Evolutionary conservation across 2,888 invertebrate species (phyloP).

Genomic region (Galerucella calmariensis): DNA sequence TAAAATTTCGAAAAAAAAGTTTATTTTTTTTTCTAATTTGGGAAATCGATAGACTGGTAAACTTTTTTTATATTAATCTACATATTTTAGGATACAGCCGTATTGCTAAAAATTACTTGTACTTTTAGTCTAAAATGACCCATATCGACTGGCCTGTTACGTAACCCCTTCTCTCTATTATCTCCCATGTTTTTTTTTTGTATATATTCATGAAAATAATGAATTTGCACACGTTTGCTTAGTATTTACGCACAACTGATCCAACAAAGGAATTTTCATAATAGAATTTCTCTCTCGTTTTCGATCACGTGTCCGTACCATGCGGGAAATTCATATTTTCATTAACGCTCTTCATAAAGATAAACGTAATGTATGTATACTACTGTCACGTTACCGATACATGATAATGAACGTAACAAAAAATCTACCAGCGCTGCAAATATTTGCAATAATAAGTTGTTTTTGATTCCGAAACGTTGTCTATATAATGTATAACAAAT

Average conservation of each 20-base stretch:
- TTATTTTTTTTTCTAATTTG: no score
- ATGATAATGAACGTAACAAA: background rate
- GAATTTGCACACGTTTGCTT: background rate
- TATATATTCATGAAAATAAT: background rate
- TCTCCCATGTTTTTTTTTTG: background rate
- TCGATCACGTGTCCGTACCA: background rate
- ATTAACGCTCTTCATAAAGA: background rate
- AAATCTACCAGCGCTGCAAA: background rate
- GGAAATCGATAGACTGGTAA: no score
- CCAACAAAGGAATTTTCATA: background rate
- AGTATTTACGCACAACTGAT: background rate
- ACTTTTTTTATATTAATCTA: no score
- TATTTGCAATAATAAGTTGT: conserved; percentile 2
- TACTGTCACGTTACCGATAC: background rate
- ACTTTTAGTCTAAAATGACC: no score
- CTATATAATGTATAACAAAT: conserved; percentile 1
- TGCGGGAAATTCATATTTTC: background rate
- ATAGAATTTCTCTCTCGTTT: background rate
- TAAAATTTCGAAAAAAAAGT: no score
- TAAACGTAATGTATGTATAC: background rate
- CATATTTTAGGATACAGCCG: no score
- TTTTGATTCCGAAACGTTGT: background rate
- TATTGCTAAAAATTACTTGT: no score
- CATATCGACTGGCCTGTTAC: no score
- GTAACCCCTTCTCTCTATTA: no score